A percentile compares a stretch with the other conserved stretches of the same genome.
phyloP scores from a whole-genome alignment of 2,113 vertebrate genomes.

The Myodes glareolus region DNA sequence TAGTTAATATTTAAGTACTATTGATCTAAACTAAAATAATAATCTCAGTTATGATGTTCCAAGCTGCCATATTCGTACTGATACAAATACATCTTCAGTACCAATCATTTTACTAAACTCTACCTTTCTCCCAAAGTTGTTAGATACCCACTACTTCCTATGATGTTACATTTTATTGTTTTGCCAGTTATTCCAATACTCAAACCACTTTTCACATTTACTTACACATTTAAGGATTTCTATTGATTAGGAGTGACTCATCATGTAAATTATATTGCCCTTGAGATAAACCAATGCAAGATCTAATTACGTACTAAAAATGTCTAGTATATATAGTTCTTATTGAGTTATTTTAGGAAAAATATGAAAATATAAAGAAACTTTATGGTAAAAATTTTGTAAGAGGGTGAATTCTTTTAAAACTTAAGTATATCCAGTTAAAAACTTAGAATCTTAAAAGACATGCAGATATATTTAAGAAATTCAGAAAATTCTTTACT shows the following conservation, averaged over 20 bases:
- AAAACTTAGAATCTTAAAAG: constrained; percentile 50
- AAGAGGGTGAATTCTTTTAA: constrained; percentile 19
- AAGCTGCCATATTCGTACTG: background rate
- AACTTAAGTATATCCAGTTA: background rate
- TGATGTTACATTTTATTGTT: constrained; percentile 4
- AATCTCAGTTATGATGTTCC: background rate
- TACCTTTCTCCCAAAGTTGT: background rate
- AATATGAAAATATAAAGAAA: constrained; percentile 23
- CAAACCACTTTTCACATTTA: background rate
- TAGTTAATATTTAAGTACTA: constrained; percentile 45
- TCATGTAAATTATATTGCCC: background rate
- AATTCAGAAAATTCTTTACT: background rate
- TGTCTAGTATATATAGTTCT: background rate
- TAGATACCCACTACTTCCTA: background rate
- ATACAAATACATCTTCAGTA: constrained; percentile 25
- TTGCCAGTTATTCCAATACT: background rate
- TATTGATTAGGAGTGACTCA: background rate
- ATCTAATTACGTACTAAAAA: constrained; percentile 20
- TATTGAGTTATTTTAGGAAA: constrained; percentile 43
- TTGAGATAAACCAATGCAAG: constrained; percentile 37
- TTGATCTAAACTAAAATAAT: constrained; percentile 28
- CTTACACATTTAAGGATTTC: background rate
- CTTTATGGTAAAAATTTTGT: background rate
- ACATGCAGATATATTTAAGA: background rate
- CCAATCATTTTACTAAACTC: constrained; percentile 34